These are phyloP conservation scores for Hesperia comma DNA, from an alignment of 2,888 invertebrate genomes.

Conservation along the genomic window DNA sequence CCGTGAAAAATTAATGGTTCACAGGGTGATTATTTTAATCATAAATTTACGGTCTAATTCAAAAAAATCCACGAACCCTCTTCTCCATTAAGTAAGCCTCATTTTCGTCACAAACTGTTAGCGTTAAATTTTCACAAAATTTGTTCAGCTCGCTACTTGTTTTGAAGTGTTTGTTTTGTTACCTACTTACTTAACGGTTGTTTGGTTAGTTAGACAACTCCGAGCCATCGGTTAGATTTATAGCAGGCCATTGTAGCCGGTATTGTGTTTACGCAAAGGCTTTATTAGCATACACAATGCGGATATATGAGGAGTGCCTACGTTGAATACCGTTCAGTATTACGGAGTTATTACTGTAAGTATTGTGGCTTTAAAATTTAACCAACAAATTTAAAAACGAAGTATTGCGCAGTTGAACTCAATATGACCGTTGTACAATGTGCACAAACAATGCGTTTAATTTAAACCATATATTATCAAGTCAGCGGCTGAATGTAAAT, in stretches of 20 bases:
- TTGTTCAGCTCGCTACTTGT: conserved; percentile 52
- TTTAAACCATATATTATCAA: conserved; percentile 5
- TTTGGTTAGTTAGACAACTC: conserved; percentile 44
- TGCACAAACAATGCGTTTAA: not conserved
- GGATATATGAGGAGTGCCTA: conserved; percentile 23
- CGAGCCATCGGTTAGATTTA: conserved; percentile 39
- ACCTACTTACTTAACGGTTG: conserved; percentile 43
- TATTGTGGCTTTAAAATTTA: conserved; percentile 24
- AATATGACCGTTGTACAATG: not conserved
- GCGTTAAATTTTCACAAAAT: conserved; percentile 54
- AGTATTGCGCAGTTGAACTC: conserved; percentile 8
- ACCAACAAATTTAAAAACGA: conserved; percentile 19
- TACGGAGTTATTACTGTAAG: conserved; percentile 29
- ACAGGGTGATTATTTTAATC: too few species aligned
- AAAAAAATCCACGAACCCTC: conserved; percentile 2
- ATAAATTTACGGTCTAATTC: not conserved
- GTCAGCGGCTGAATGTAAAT: not conserved
- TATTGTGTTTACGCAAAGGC: conserved; percentile 41
- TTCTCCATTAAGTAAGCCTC: conserved; percentile 42
- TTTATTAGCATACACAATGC: conserved; percentile 36
- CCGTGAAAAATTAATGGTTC: too few species aligned
- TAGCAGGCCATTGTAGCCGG: conserved; percentile 39
- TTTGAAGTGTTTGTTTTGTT: conserved; percentile 47
- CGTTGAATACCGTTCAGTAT: conserved; percentile 30
- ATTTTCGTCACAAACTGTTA: conserved; percentile 53